Conservation (phyloP, 2,113 vertebrate species). For the Phrynosoma platyrhinos region DNA sequence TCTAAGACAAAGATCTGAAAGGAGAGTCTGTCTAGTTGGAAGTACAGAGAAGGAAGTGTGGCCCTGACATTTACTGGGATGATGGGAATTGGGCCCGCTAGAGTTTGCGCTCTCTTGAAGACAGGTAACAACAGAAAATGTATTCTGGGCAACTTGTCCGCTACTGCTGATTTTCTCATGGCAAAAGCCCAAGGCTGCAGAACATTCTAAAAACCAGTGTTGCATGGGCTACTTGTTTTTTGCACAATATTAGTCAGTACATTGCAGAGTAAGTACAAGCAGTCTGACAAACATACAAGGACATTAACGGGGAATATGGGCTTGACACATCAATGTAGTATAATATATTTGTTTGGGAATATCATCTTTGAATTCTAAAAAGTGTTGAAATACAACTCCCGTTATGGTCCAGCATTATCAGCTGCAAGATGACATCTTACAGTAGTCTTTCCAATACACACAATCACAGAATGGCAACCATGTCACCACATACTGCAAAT, state of each 20-base stretch:
- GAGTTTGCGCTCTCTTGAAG: background rate
- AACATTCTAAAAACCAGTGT: background rate
- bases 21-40: too few species aligned
- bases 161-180: background rate
- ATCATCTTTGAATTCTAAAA: background rate
- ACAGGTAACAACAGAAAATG: background rate
- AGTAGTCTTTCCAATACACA: background rate
- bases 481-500: background rate
- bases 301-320: conserved; percentile 40
- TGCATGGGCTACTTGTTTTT: background rate
- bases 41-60: background rate
- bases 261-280: conserved; percentile 20
- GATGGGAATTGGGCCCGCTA: background rate
- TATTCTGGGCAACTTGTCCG: background rate
- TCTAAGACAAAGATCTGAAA: too few species aligned
- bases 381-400: conserved; percentile 4
- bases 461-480: background rate
- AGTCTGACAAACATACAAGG: conserved; percentile 17
- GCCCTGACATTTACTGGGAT: background rate
- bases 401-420: conserved; percentile 2
- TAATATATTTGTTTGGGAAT: background rate
- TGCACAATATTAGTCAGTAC: background rate
- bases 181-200: background rate
- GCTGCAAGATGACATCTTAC: background rate
- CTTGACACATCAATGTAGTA: background rate